Conservation (phyloP, 2,888 invertebrate genomes). For the Drepana falcataria region DNA sequence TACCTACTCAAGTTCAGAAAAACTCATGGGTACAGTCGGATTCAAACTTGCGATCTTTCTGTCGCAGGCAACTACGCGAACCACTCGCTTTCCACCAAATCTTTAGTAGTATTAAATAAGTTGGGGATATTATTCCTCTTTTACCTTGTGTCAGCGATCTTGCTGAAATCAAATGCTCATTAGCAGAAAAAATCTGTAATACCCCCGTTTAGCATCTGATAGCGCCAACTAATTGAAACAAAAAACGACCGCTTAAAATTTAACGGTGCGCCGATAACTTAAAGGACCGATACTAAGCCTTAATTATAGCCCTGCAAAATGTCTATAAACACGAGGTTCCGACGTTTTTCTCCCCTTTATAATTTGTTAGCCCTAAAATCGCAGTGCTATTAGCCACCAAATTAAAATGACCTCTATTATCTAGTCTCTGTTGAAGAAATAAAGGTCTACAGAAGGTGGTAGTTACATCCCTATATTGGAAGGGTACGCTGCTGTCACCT, state of each 20-base stretch:
- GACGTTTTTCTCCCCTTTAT: slow-evolving; percentile 67
- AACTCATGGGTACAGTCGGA: no score
- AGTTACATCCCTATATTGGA: slow-evolving; percentile 51
- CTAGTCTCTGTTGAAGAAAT: slow-evolving; percentile 5
- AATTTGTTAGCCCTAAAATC: slow-evolving; percentile 74
- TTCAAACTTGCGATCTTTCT: no score
- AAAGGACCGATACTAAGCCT: slow-evolving; percentile 56
- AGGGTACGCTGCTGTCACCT: slow-evolving; percentile 59
- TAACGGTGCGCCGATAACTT: slow-evolving; percentile 61
- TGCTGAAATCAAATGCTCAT: neutral
- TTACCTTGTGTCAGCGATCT: no score
- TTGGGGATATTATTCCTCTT: no score
- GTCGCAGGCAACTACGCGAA: no score
- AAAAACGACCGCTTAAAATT: slow-evolving; percentile 58
- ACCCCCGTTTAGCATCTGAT: slow-evolving; percentile 37
- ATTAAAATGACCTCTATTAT: slow-evolving; percentile 20
- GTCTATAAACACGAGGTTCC: slow-evolving; percentile 72
- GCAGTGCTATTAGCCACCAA: slow-evolving; percentile 48
- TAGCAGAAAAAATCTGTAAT: slow-evolving; percentile 5
- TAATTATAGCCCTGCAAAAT: slow-evolving; percentile 71
- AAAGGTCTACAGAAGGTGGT: slow-evolving; percentile 40
- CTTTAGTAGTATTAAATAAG: no score
- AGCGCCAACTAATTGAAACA: slow-evolving; percentile 47
- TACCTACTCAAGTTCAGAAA: no score
- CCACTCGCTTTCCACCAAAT: no score